These are phyloP conservation scores for Caenorhabditis uteleia DNA, from an alignment of 2,888 invertebrate genomes.

Conservation along the genomic window DNA sequence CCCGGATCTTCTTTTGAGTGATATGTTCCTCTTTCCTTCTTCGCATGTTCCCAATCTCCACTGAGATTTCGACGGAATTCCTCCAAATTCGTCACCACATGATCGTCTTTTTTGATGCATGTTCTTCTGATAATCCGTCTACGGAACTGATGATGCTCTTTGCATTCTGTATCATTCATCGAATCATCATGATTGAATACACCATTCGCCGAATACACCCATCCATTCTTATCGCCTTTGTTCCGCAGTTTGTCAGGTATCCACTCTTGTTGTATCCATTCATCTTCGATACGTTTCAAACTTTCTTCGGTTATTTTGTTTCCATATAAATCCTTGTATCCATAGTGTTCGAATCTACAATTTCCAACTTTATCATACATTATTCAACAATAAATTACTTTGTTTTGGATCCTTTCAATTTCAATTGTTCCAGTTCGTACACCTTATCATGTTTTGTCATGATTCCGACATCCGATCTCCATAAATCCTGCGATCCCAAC, in stretches of 20 bases:
- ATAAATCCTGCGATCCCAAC: slow-evolving; percentile 46
- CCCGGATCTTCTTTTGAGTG: slow-evolving; percentile 36
- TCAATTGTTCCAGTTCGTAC: slow-evolving; percentile 47
- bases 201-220: slow-evolving; percentile 52
- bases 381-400: not conserved
- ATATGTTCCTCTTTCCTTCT: slow-evolving; percentile 43
- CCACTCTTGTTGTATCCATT: too few relatives aligned
- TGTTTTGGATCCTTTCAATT: too few relatives aligned
- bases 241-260: slow-evolving; percentile 51
- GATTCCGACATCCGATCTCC: slow-evolving; percentile 32
- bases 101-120: slow-evolving; percentile 21
- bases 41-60: slow-evolving; percentile 38
- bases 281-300: too few relatives aligned
- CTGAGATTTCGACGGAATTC: not conserved
- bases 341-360: slow-evolving; percentile 38
- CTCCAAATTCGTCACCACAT: slow-evolving; percentile 13
- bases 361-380: not conserved
- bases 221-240: slow-evolving; percentile 60
- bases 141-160: slow-evolving; percentile 22
- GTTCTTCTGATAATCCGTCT: slow-evolving; percentile 15
- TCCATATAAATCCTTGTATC: slow-evolving; percentile 54
- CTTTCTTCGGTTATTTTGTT: slow-evolving; percentile 22
- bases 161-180: slow-evolving; percentile 19
- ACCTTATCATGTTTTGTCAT: slow-evolving; percentile 41
- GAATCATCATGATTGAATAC: slow-evolving; percentile 49